Percentiles rank a stretch among this genome's conserved stretches.
These are phyloP conservation scores for Acanthornis magna DNA, from an alignment of 2,797 vertebrate genomes.

Conservation along the genomic window DNA sequence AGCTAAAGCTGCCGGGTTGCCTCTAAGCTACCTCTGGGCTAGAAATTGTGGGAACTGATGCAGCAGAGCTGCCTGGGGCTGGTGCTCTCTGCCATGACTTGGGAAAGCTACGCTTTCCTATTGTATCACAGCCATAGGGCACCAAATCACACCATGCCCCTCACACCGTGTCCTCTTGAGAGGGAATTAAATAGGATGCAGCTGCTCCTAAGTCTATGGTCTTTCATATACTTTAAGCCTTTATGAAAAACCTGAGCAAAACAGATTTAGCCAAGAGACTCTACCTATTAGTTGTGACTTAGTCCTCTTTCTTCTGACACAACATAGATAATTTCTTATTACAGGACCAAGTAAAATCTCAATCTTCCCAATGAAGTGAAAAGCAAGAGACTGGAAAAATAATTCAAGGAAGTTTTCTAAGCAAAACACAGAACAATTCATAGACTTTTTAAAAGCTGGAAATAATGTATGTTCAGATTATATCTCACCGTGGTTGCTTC, in stretches of 20 bases:
- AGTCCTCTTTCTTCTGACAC: background rate
- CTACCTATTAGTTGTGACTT: background rate
- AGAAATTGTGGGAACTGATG: background rate
- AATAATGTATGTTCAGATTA: background rate
- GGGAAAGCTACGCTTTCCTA: background rate
- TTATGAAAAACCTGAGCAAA: background rate
- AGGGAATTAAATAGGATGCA: background rate
- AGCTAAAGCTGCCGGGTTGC: background rate
- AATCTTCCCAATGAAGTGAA: background rate
- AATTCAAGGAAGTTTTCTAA: background rate
- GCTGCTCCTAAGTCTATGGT: background rate
- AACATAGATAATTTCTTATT: background rate
- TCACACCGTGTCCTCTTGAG: background rate
- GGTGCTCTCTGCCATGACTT: background rate
- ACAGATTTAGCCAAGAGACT: background rate
- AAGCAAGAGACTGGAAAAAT: background rate
- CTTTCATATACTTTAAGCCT: background rate
- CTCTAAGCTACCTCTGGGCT: conserved; percentile 24
- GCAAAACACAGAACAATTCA: background rate
- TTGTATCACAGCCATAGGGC: conserved; percentile 1
- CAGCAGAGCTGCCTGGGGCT: background rate
- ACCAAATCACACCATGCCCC: background rate
- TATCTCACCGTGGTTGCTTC: conserved; percentile 70
- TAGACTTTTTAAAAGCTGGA: background rate
- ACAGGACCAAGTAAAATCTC: background rate